Conservation (phyloP, 2,888 invertebrate genomes). For the Dolichomitus sp. region DNA sequence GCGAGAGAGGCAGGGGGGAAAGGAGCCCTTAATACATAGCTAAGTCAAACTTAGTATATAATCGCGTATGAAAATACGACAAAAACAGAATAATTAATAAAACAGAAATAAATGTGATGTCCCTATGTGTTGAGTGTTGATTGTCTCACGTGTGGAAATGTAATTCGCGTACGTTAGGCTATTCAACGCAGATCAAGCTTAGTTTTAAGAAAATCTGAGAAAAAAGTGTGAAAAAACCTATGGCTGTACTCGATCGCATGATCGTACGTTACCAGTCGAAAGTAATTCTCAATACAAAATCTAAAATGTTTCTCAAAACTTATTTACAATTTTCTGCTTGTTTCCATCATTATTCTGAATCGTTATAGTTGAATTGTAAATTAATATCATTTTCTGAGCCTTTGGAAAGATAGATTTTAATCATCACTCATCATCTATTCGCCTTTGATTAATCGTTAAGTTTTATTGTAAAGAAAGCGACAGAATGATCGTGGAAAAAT, state of each 20-base stretch:
- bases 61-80: constrained; percentile 29
- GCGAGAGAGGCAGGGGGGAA: constrained; percentile 43
- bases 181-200: constrained; percentile 29
- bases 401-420: background rate
- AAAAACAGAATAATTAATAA: constrained; percentile 56
- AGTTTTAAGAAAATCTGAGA: constrained; percentile 25
- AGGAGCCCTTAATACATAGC: constrained; percentile 60
- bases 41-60: constrained; percentile 35
- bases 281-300: constrained; percentile 28
- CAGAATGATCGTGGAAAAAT: background rate
- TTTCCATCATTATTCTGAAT: background rate
- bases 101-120: constrained; percentile 78
- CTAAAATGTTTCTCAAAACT: background rate
- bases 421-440: background rate
- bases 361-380: background rate
- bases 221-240: constrained; percentile 24
- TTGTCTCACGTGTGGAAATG: constrained; percentile 68
- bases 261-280: constrained; percentile 8
- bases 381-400: background rate
- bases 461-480: background rate
- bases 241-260: constrained; percentile 15
- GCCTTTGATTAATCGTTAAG: background rate
- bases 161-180: constrained; percentile 51
- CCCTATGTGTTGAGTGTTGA: constrained; percentile 79
- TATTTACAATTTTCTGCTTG: constrained; percentile 1